Percentiles rank a stretch among this genome's conserved stretches.
Evolutionary conservation across 64 coral and sea anemone species (phyloP).

Genomic region (Montipora efflorescens): DNA sequence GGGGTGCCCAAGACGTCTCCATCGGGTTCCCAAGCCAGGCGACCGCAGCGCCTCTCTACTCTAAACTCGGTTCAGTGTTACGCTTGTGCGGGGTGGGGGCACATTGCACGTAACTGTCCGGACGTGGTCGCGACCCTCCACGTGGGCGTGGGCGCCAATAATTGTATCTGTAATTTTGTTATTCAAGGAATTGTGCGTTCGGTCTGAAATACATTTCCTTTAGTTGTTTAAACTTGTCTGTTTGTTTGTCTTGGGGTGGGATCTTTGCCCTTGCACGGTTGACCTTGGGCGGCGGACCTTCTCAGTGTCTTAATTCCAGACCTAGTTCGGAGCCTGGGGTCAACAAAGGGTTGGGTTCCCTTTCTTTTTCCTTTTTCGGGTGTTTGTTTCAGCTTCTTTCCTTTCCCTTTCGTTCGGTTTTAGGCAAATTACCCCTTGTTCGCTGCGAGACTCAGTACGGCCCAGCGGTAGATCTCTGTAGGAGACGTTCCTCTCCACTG

Average conservation of each 20-base stretch:
- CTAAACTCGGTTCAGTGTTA: not conserved
- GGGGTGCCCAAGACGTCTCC: not conserved
- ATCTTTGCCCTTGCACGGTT: not conserved
- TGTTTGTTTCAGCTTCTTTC: not conserved
- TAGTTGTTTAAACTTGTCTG: not conserved
- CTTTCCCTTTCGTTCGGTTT: not conserved
- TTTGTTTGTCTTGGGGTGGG: not conserved
- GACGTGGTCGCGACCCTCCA: not conserved
- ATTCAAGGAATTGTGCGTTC: not conserved
- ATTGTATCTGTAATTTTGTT: not conserved
- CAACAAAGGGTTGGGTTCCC: no score
- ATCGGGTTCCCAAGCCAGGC: not conserved
- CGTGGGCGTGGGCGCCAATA: conserved; percentile 1
- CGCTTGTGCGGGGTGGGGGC: not conserved
- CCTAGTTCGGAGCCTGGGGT: not conserved
- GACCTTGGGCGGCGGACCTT: not conserved
- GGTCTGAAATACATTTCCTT: conserved; percentile 9
- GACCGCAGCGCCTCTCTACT: not conserved
- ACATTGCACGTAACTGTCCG: not conserved
- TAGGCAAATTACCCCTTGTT: no score
- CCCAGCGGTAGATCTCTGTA: no score
- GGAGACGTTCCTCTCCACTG: no score
- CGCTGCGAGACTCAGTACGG: no score
- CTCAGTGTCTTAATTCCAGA: conserved; percentile 13
- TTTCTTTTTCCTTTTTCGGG: no score